Conservation (phyloP, 2,888 invertebrate species). For the Dryococelus australis region DNA sequence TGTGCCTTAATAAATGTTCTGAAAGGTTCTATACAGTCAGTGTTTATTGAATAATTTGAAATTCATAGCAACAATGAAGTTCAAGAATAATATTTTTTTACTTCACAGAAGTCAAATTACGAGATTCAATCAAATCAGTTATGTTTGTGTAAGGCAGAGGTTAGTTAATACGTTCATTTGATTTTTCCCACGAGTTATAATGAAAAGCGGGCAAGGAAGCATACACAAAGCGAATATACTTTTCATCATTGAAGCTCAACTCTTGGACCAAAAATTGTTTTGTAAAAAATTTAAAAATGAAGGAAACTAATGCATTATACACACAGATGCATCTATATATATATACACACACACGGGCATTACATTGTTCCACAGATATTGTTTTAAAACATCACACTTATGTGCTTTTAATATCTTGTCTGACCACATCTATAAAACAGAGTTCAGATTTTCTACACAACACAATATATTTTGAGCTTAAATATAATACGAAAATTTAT, state of each 20-base stretch:
- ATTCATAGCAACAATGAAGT: slow-evolving; percentile 24
- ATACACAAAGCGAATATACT: slow-evolving; percentile 22
- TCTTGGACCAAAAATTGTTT: slow-evolving; percentile 28
- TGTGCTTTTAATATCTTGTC: slow-evolving; percentile 20
- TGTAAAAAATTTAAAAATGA: slow-evolving; percentile 17
- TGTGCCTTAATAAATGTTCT: neutral
- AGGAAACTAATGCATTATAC: slow-evolving; percentile 24
- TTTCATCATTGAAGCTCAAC: slow-evolving; percentile 25
- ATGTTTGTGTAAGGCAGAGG: slow-evolving; percentile 28
- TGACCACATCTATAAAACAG: neutral
- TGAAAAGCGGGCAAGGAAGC: slow-evolving; percentile 22
- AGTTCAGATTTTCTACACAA: neutral
- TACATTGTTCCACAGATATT: slow-evolving; percentile 18
- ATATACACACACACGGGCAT: neutral
- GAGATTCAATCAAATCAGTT: slow-evolving; percentile 28
- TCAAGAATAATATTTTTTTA: slow-evolving; percentile 28
- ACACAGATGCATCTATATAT: neutral
- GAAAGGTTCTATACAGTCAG: neutral
- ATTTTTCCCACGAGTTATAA: slow-evolving; percentile 17
- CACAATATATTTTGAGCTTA: slow-evolving; percentile 11
- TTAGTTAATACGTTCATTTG: slow-evolving; percentile 21
- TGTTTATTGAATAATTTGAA: slow-evolving; percentile 12
- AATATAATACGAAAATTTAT: neutral
- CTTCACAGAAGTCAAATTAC: slow-evolving; percentile 30
- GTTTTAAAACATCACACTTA: slow-evolving; percentile 12